A percentile compares a stretch with the other conserved stretches of the same genome.
phyloP scores from a whole-genome alignment of 2,888 invertebrate genomes.

The Palloptera scutellata region DNA sequence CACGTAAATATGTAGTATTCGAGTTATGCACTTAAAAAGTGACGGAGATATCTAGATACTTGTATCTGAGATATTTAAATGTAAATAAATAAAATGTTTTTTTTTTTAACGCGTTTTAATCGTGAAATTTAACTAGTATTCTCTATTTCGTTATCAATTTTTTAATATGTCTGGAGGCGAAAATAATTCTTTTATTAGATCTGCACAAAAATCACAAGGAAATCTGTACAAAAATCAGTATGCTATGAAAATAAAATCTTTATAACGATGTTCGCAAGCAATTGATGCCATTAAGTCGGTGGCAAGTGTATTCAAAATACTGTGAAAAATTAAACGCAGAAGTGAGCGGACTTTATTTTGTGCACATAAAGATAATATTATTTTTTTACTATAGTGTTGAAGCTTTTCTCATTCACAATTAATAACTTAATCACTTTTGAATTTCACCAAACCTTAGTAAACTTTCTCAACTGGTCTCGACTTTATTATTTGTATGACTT shows the following conservation, averaged over 20 bases:
- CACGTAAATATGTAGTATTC: too few relatives aligned
- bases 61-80: not conserved
- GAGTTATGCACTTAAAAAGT: not conserved
- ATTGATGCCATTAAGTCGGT: slow-evolving; percentile 51
- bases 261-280: slow-evolving; percentile 50
- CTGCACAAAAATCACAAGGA: not conserved
- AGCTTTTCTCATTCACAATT: too few relatives aligned
- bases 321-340: not conserved
- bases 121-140: slow-evolving; percentile 6
- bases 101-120: slow-evolving; percentile 14
- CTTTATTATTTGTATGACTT: not conserved
- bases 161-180: slow-evolving; percentile 3
- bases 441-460: slow-evolving; percentile 1
- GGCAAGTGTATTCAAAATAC: not conserved
- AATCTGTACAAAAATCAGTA: slow-evolving; percentile 15
- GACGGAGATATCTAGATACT: not conserved
- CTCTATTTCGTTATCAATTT: not conserved
- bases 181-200: slow-evolving; percentile 16
- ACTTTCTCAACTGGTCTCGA: slow-evolving; percentile 21
- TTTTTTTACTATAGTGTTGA: too few relatives aligned
- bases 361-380: slow-evolving; percentile 3
- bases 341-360: not conserved
- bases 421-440: not conserved
- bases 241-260: slow-evolving; percentile 55
- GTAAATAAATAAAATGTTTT: slow-evolving; percentile 3